Base-by-base conservation (phyloP, 1,140 invertebrate species). In the Chironomus tepperi region DNA sequence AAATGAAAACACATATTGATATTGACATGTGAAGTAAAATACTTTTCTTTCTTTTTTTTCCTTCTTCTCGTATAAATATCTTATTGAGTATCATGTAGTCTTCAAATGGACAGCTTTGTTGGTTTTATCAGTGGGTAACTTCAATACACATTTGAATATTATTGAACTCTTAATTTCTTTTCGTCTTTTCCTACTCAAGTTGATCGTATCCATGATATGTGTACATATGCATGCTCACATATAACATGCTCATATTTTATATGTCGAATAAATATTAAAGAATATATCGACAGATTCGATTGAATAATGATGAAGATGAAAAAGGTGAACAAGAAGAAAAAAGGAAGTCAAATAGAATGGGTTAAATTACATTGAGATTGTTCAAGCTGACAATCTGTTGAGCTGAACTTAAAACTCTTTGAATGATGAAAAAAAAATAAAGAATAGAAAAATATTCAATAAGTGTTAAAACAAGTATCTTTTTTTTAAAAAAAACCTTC, bases 381-480 rank as follows among this genome's bases (percentile, higher is more conserved):
- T 34, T 34, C 24, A 34, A 34, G 24, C 24, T 34, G 47, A n/a
- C 47, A 57, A n/a, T 57, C 12, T n/a, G 15, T n/a, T 57, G 43
- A 10, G 10, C 47, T 57, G 47, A 34, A 34, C 24, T 34, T 34
- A 34, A 34, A 34, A 34, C 24, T 34, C 5, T 34, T 34, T 34
- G 24, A 34, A 34, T 5, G 3, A 15, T 57, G 9, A n/a, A 15
- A 57, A n/a, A n/a, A 15, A 57, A 57, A n/a, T 47, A 7, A 47
- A 47, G 15, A 67, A 34, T 34, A 70, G 65, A 70, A 70, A 19
- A 19, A 18, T 18, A 3, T 70, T 70, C 65, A 18, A 10, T 70
- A 18, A 18, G 65, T 70, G 65, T 70, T 70, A 21, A 70, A 70
- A 70, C 65, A 70, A 21, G 65, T 8, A 70, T 70, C 65, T 21